These are phyloP conservation scores for Buteo buteo DNA, from an alignment of 2,113 vertebrate genomes.

Conservation along the genomic window DNA sequence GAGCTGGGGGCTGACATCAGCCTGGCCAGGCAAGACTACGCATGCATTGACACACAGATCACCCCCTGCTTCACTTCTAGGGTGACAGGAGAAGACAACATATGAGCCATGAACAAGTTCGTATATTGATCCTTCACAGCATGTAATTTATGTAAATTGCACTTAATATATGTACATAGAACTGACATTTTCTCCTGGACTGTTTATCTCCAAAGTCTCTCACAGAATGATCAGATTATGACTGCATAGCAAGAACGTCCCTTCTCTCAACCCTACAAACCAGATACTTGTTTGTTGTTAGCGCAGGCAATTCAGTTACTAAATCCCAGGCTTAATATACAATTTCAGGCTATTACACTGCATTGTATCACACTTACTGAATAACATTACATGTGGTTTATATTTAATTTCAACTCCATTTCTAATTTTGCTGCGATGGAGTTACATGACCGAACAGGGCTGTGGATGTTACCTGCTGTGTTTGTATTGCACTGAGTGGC, in stretches of 20 bases:
- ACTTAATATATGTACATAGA: constrained; percentile 28
- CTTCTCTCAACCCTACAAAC: neutral
- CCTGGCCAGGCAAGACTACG: neutral
- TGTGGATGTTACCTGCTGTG: neutral
- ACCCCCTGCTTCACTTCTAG: neutral
- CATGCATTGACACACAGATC: neutral
- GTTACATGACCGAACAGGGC: neutral
- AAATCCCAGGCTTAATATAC: neutral
- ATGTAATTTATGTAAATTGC: constrained; percentile 17
- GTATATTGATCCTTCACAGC: neutral
- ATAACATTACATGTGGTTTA: neutral
- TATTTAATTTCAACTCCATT: neutral
- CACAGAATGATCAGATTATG: neutral
- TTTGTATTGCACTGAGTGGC: neutral
- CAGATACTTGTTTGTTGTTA: neutral
- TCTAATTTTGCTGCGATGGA: neutral
- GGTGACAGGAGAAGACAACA: neutral
- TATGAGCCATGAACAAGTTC: neutral
- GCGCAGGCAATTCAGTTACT: neutral
- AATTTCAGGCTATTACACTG: neutral
- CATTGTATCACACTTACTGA: neutral
- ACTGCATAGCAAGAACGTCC: neutral
- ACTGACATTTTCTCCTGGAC: constrained; percentile 8
- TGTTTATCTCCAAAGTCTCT: neutral
- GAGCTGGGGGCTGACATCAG: neutral